Base-by-base conservation (phyloP, 2,888 invertebrate genomes). In the Hyppa rectilinea region DNA sequence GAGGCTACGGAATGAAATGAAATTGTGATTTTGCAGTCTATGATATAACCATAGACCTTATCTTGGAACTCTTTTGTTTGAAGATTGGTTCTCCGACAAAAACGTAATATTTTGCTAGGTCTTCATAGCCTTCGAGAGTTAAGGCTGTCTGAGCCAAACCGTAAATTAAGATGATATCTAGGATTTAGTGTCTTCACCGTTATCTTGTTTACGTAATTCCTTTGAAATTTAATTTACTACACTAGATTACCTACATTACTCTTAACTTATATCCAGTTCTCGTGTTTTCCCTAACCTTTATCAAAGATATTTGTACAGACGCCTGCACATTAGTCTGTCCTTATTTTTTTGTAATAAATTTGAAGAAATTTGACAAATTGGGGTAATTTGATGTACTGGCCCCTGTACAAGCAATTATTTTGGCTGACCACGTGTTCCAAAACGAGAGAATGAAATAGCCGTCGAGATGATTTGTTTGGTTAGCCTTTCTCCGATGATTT, bases 401-500 rank as follows among this genome's bases (percentile, higher is more conserved):
- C n/a, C n/a, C n/a, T n/a, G n/a, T n/a, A 31, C 43, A 26, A 60
- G 67, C 29, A 63, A 56, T 60, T 71, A 66, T 64, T 40, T 73
- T 40, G 60, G 53, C 56, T 67, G 65, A 59, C 50, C 53, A 69
- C 58, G 53, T 66, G 58, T 65, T 64, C 53, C 53, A 66, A 75
- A 78, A 63, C 23, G 63, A 60, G 53, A 53, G 50, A 71, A 66
- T 67, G 71, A 70, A 77, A 72, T 84, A 56, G 49, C 68, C 23
- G 75, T 69, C 55, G 45, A 62, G 69, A 67, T 69, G 78, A 78
- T 80, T 82, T 74, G 78, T 72, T 85, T 78, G 61, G 78, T 68
- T 63, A 75, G 64, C 77, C 80, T 87, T 86, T 82, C 78, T 75
- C 75, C 80, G 82, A 70, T 81, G 80, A 79, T 83, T 90, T 89